Base-by-base conservation (phyloP, 2,113 vertebrate genomes). In the Atractosteus spatula region DNA sequence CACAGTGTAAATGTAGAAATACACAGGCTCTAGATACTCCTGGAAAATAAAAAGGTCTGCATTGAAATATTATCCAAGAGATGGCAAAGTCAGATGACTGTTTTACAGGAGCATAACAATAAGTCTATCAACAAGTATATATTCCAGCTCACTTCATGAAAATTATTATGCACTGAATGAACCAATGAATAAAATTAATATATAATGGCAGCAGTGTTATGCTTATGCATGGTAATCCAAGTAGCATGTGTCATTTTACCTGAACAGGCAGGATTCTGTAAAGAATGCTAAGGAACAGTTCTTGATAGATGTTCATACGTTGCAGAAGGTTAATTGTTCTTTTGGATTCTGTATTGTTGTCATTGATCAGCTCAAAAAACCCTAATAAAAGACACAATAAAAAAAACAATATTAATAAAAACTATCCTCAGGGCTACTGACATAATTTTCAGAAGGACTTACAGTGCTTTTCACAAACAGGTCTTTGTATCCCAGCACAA, bases 271-370 rank as follows among this genome's bases (percentile, higher is more conserved):
- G 86, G 80, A 89, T 74, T 88, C 93, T 92, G 87, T 98, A 99
- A 69, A 98, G 90, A 79, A 95, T 80, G 71, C 94, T 92, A 83
- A 99, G 95, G 73, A 98, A 89, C 80, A 99, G 95, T 81, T 99
- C 97, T 79, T 99, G 96, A 90, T 99, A 99, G 87, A 98, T 94
- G 88, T 99, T 99, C 96, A 99, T 99, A 79, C 95, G 90, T 80
- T 97, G 94, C 71, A 99, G 92, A 84, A 99, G 94, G 85, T 99
- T 99, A 88, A 99, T 97, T 78, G 95, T 99, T 87, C 94, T 94
- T 91, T 93, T 94, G 79, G 97, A 98, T 86, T 99, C 97, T 43
- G 97, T 99, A 89, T 92, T 90, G 92, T 99, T 99, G 89, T 99
- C 97, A 85, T 95, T 92, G 83, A 97, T 93, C 84, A 99, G 90